Conservation (phyloP, 2,888 invertebrate species). For the Autographa pulchrina region DNA sequence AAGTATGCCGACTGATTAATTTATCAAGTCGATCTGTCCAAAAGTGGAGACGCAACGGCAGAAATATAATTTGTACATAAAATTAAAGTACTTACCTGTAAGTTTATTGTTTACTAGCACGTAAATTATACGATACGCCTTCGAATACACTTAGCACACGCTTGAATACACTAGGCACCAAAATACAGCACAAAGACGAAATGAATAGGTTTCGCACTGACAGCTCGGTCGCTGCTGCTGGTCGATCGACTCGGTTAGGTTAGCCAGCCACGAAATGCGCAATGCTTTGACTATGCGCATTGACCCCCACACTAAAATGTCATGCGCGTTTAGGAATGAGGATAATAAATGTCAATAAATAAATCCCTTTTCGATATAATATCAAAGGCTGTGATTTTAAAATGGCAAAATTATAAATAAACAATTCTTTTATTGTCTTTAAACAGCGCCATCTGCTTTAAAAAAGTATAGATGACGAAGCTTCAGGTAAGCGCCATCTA, state of each 20-base stretch:
- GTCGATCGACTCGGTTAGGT: slow-evolving; percentile 84
- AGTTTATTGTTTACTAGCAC: slow-evolving; percentile 74
- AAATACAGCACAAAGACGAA: slow-evolving; percentile 81
- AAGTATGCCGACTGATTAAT: background rate
- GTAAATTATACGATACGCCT: slow-evolving; percentile 74
- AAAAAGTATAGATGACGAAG: slow-evolving; percentile 26
- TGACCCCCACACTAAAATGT: slow-evolving; percentile 78
- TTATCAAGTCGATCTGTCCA: background rate
- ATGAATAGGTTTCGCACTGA: slow-evolving; percentile 78
- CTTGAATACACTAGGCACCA: slow-evolving; percentile 78
- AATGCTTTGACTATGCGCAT: slow-evolving; percentile 89
- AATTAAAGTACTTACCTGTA: slow-evolving; percentile 75
- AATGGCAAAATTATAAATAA: slow-evolving; percentile 37
- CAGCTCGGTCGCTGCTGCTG: slow-evolving; percentile 66
- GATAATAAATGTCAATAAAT: slow-evolving; percentile 13
- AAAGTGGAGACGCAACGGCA: background rate
- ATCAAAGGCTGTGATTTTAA: background rate
- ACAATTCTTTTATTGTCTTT: slow-evolving; percentile 13
- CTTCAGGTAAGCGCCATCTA: slow-evolving; percentile 61
- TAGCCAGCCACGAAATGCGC: slow-evolving; percentile 85
- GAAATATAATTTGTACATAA: slow-evolving; percentile 8
- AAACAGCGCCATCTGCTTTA: slow-evolving; percentile 63
- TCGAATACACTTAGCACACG: slow-evolving; percentile 81
- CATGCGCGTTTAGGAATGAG: slow-evolving; percentile 78
- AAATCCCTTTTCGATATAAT: slow-evolving; percentile 8